These are phyloP conservation scores for Cisticola juncidis DNA, from an alignment of 2,113 vertebrate species.

Conservation along the genomic window DNA sequence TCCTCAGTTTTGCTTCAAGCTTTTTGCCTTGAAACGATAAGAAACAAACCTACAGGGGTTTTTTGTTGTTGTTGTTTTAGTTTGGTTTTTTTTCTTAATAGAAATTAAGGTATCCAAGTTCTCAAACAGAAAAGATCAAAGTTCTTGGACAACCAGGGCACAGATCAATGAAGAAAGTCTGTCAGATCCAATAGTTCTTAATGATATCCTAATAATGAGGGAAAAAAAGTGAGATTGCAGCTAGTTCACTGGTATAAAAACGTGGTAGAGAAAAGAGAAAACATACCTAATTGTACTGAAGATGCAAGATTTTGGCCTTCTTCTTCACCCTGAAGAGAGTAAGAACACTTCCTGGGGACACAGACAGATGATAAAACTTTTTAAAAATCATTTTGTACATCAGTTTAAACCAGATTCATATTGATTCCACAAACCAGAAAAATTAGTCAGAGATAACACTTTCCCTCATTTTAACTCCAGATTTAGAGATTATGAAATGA, in stretches of 20 bases:
- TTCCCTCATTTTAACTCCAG: neutral
- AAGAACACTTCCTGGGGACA: neutral
- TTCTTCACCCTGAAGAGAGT: neutral
- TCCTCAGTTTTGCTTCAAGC: neutral
- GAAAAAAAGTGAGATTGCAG: neutral
- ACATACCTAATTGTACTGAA: neutral
- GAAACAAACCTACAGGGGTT: neutral
- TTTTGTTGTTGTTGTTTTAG: too few relatives aligned
- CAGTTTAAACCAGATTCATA: neutral
- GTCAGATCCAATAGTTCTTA: neutral
- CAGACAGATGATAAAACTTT: neutral
- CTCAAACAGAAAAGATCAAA: neutral
- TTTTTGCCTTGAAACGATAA: neutral
- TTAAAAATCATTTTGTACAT: neutral
- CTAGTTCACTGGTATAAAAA: neutral
- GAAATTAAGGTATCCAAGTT: neutral
- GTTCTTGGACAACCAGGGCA: neutral
- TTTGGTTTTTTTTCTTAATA: neutral
- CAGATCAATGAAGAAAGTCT: neutral
- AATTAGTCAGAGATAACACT: neutral
- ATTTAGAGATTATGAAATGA: neutral
- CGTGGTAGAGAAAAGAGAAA: neutral
- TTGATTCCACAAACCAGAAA: neutral
- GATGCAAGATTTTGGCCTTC: neutral
- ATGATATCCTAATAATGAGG: neutral